Evolutionary conservation across 2,113 vertebrate genomes (phyloP).

Genomic region (Paracanthobrama guichenoti): DNA sequence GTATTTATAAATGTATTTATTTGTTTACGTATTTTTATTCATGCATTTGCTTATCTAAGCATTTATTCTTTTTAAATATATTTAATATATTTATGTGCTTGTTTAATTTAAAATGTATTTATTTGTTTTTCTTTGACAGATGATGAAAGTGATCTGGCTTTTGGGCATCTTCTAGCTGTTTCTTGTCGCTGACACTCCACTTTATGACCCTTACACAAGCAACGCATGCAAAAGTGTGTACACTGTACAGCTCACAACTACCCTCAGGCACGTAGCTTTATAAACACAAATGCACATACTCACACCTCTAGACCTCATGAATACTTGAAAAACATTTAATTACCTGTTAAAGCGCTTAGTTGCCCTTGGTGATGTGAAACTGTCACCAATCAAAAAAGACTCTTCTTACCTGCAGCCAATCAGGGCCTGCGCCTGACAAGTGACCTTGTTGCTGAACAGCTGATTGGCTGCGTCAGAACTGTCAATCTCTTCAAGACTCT

Average conservation of each 20-base stretch:
- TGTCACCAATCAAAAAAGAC: constrained; percentile 82
- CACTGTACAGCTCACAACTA: background rate
- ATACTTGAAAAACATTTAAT: constrained; percentile 93
- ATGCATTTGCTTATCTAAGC: background rate
- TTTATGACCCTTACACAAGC: background rate
- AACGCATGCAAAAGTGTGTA: background rate
- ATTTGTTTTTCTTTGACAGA: background rate
- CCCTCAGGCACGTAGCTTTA: background rate
- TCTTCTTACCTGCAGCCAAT: constrained; percentile 82
- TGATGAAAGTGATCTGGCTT: background rate
- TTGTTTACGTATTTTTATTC: background rate
- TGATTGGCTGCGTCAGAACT: constrained; percentile 84
- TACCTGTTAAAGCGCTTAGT: constrained; percentile 88
- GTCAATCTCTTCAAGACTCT: constrained; percentile 77
- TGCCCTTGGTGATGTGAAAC: constrained; percentile 83
- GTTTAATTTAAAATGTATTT: background rate
- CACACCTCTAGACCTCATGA: constrained; percentile 73
- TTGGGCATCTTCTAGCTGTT: background rate
- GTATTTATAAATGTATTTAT: too few relatives aligned
- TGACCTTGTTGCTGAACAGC: constrained; percentile 85
- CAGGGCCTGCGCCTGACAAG: constrained; percentile 72
- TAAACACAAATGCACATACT: constrained; percentile 7
- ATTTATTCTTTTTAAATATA: background rate
- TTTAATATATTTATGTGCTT: background rate
- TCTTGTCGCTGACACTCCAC: background rate